Evolutionary conservation across 2,797 vertebrate species (phyloP).

Genomic region (Bovichtus diacanthus): DNA sequence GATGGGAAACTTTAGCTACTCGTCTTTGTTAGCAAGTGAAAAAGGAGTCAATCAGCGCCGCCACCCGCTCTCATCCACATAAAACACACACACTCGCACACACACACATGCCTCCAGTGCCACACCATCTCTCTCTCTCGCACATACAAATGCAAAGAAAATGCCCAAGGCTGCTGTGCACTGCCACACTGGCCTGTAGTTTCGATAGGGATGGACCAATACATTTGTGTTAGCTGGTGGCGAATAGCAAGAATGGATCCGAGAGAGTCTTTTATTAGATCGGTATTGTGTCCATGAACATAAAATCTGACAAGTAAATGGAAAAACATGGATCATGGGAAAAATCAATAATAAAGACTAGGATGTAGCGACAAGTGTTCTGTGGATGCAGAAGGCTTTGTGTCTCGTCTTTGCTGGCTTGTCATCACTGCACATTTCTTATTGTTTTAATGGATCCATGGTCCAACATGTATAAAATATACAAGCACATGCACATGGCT

Average conservation of each 20-base stretch:
- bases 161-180: constrained; percentile 40
- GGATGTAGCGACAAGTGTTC: constrained; percentile 47
- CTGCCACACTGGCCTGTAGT: constrained; percentile 7
- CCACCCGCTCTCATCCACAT: constrained; percentile 31
- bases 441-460: constrained; percentile 71
- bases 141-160: constrained; percentile 43
- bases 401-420: constrained; percentile 59
- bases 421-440: constrained; percentile 61
- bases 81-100: constrained; percentile 25
- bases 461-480: constrained; percentile 28
- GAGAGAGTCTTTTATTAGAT: constrained; percentile 72
- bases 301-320: constrained; percentile 81
- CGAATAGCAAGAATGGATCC: constrained; percentile 51
- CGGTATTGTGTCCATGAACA: constrained; percentile 74
- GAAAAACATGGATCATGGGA: constrained; percentile 77
- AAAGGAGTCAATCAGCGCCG: constrained; percentile 29
- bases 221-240: constrained; percentile 65
- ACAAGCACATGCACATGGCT: background rate
- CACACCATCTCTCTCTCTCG: constrained; percentile 9
- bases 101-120: constrained; percentile 15
- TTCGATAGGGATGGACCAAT: constrained; percentile 43
- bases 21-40: constrained; percentile 64
- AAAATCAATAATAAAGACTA: constrained; percentile 70
- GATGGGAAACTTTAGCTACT: constrained; percentile 57
- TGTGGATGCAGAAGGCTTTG: constrained; percentile 39